These are phyloP conservation scores for Macrostomum lignano DNA, from an alignment of 1,140 invertebrate genomes.

Conservation along the genomic window DNA sequence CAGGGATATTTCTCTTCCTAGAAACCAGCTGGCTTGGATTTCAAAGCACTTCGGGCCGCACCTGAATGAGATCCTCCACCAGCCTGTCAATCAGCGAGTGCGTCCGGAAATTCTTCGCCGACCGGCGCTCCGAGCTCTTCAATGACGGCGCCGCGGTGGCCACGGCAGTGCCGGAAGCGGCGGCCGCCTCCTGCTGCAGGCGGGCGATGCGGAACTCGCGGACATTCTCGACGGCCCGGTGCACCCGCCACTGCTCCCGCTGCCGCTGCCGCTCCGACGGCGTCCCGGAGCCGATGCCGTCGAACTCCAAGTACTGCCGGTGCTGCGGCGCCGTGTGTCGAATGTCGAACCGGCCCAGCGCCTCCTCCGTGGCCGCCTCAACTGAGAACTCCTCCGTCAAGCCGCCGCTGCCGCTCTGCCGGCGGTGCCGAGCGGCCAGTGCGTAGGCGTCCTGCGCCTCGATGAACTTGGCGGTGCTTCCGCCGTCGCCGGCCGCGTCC, in stretches of 20 bases:
- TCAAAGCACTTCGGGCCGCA: no score
- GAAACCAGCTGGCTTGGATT: no score
- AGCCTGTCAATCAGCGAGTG: conserved; percentile 47
- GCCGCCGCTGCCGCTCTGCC: conserved; percentile 13
- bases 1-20: no score
- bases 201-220: conserved; percentile 42
- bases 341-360: conserved; percentile 30
- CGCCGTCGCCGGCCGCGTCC: conserved; percentile 39
- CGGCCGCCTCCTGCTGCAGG: conserved; percentile 20
- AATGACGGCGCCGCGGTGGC: not conserved
- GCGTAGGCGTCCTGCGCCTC: conserved; percentile 34
- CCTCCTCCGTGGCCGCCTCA: conserved; percentile 28
- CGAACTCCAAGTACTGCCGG: conserved; percentile 48
- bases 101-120: conserved; percentile 31
- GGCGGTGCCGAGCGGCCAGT: conserved; percentile 20
- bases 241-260: conserved; percentile 38
- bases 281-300: conserved; percentile 41
- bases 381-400: no score
- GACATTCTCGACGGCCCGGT: conserved; percentile 43
- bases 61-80: conserved; percentile 61
- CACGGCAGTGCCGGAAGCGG: no score
- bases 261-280: conserved; percentile 47
- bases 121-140: not conserved
- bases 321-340: conserved; percentile 57
- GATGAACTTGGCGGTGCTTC: conserved; percentile 41